Evolutionary conservation across 53 echinoderm and acorn worm genomes (phyloP), one percentile per base, ranked within the genome.

Genomic region (Echinarachnius parma): DNA sequence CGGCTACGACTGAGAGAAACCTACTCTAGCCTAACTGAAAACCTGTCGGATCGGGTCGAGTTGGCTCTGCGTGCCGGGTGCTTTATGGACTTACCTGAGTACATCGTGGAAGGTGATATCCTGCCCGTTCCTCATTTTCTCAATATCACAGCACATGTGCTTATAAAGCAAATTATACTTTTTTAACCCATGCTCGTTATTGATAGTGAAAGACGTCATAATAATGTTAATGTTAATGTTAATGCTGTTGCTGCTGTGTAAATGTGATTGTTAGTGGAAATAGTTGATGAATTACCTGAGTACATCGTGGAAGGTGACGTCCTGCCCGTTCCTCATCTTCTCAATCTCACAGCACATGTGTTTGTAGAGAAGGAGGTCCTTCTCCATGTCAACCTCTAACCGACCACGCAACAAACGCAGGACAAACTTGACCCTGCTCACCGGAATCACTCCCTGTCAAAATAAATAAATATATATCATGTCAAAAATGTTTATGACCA

Each of bases 301-400:
- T 11, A 95, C 95, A 84, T 95, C 95, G 53, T 95, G 95, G 44
- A 95, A 95, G 18, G 87, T 95, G 9, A 95, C 95, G 37, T 95
- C 95, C 37, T 89, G 89, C 3, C 95, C 95, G 39, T 95, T 90
- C 11, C 95, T 81, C 95, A 95, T 95, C 77, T 95, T 95, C 82
- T 90, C 90, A 53, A 91, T 87, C 82, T 95, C 95, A 78, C 95
- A 95, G 59, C 89, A 90, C 95, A 95, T 95, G 74, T 95, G 95
- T 48, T 95, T 95, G 63, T 90, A 95, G 7, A 90, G 66, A 7
- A 95, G 66, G 34, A 87, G 91, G 34, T 95, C 95, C 28, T 87
- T 95, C 49, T 95, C 95, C 87, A 95, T 95, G 49, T 95, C 95
- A 0, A 95, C 95, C 62, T 95, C 95, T 0, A 95, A 82, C 34